These are phyloP conservation scores for Actias luna DNA, from an alignment of 2,888 invertebrate genomes.

Conservation along the genomic window DNA sequence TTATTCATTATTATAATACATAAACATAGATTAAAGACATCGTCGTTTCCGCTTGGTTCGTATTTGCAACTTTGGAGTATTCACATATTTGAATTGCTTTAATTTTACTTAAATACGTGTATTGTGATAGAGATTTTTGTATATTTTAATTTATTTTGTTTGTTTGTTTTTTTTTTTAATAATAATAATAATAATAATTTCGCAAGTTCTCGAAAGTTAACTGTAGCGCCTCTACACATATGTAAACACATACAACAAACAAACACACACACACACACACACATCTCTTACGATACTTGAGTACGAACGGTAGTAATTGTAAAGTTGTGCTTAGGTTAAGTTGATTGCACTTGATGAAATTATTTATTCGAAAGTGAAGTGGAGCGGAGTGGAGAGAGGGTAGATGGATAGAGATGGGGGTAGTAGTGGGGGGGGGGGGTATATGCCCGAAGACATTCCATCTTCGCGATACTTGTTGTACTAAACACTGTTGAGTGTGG, in stretches of 20 bases:
- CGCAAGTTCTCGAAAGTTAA: slow-evolving; percentile 73
- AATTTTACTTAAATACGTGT: slow-evolving; percentile 82
- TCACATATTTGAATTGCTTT: slow-evolving; percentile 81
- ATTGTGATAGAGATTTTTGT: slow-evolving; percentile 83
- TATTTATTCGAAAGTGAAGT: slow-evolving; percentile 51
- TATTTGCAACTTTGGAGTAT: slow-evolving; percentile 78
- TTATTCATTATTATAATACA: no score
- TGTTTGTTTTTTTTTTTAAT: slow-evolving; percentile 67
- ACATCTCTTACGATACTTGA: slow-evolving; percentile 67
- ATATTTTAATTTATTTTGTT: slow-evolving; percentile 80
- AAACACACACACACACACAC: background rate
- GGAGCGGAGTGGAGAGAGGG: slow-evolving; percentile 30
- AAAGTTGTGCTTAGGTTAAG: slow-evolving; percentile 75
- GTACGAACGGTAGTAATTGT: slow-evolving; percentile 71
- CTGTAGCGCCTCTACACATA: slow-evolving; percentile 56
- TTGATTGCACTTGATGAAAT: slow-evolving; percentile 64
- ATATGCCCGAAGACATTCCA: slow-evolving; percentile 63
- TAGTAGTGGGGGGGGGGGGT: background rate
- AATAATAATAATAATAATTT: slow-evolving; percentile 68
- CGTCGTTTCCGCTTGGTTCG: slow-evolving; percentile 62
- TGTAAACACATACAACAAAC: slow-evolving; percentile 46
- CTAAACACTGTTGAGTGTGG: slow-evolving; percentile 39
- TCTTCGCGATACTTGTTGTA: slow-evolving; percentile 47
- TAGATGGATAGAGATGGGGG: background rate
- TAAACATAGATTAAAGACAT: slow-evolving; percentile 41